A percentile compares a stretch with the other conserved stretches of the same genome.
Evolutionary conservation across 2,888 invertebrate species (phyloP).

Genomic region (Cinara cedri): DNA sequence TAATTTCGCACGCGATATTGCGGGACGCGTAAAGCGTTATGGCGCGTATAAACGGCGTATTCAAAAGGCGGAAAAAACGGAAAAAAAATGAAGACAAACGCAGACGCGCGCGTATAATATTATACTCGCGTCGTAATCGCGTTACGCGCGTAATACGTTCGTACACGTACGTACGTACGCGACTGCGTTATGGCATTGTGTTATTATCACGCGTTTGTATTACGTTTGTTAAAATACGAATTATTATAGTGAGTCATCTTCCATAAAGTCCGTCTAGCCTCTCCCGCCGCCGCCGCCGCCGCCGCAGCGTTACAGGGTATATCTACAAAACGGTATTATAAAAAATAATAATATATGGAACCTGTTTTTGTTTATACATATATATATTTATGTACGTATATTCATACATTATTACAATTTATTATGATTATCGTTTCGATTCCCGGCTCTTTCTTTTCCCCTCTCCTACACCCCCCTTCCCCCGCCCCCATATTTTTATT

Average conservation of each 20-base stretch:
- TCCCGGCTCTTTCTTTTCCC: too few relatives aligned
- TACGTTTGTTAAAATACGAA: neutral
- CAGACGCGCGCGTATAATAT: conserved; percentile 6
- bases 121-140: too few relatives aligned
- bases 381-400: too few relatives aligned
- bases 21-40: neutral
- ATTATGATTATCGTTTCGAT: conserved; percentile 35
- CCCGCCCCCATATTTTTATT: conserved; percentile 34
- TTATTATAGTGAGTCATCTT: conserved; percentile 39
- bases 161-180: neutral
- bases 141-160: neutral
- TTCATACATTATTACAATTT: too few relatives aligned
- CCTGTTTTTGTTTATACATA: conserved; percentile 38
- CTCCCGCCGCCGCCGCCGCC: neutral
- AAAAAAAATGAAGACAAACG: neutral
- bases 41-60: conserved; percentile 10
- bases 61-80: neutral
- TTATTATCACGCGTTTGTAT: neutral
- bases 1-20: too few relatives aligned
- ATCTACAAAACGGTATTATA: conserved; percentile 24
- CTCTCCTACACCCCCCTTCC: too few relatives aligned
- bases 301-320: too few relatives aligned
- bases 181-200: too few relatives aligned
- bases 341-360: too few relatives aligned
- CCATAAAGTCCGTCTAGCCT: conserved; percentile 51